Conservation (phyloP, 2,113 vertebrate genomes). For the Spermophilus dauricus region DNA sequence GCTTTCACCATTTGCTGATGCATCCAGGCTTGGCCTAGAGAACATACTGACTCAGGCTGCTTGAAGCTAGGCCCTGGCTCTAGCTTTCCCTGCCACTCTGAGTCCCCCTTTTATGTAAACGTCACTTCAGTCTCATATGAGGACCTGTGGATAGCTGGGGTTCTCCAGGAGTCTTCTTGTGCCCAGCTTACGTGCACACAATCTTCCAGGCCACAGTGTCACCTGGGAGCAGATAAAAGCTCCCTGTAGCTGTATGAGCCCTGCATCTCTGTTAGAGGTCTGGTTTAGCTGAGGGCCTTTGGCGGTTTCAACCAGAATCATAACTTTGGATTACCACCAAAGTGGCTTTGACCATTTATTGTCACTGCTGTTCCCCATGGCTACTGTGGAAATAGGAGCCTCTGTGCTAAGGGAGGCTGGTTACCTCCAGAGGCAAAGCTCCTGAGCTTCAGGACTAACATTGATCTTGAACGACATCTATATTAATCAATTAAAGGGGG, state of each 20-base stretch:
- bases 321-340: neutral
- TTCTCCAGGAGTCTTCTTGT: neutral
- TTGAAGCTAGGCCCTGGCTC: no score
- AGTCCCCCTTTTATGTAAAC: rapidly evolving
- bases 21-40: rapidly evolving
- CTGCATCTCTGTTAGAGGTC: no score
- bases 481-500: rapidly evolving
- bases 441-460: neutral
- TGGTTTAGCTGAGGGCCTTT: no score
- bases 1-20: no score
- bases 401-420: no score
- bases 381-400: rapidly evolving
- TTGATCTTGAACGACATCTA: rapidly evolving
- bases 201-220: neutral
- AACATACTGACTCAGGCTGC: no score
- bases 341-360: neutral
- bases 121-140: neutral
- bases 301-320: neutral
- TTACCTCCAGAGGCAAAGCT: neutral
- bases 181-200: no score
- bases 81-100: neutral
- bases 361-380: neutral
- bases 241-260: rapidly evolving
- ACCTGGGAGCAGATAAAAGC: rapidly evolving
- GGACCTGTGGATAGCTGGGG: rapidly evolving